phyloP scores from a whole-genome alignment of 2,797 vertebrate species.

The Threskiornis aethiopicus region DNA sequence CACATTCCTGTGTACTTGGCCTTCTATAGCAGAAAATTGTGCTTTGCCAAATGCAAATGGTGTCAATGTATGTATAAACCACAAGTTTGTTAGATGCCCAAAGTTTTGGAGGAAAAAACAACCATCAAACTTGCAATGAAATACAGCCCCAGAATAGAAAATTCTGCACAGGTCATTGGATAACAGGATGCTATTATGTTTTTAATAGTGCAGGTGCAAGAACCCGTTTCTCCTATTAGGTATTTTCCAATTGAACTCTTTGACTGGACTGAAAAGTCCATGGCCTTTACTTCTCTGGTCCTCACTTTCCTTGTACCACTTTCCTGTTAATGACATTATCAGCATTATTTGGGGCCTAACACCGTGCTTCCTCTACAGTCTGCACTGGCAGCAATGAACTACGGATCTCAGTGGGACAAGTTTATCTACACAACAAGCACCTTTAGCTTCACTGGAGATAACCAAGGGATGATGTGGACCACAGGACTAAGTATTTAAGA shows the following conservation, averaged over 20 bases:
- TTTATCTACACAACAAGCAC: neutral
- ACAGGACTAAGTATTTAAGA: neutral
- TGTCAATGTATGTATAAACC: neutral
- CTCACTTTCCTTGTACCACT: neutral
- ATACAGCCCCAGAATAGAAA: neutral
- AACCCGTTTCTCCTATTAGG: neutral
- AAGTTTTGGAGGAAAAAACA: neutral
- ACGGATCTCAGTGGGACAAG: neutral
- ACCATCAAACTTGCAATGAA: neutral
- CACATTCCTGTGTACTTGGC: slow-evolving; percentile 16
- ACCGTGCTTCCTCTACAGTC: neutral
- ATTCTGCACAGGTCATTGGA: neutral
- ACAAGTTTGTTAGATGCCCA: neutral
- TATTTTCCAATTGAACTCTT: neutral
- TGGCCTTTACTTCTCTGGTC: neutral
- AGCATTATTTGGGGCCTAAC: neutral
- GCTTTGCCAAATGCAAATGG: slow-evolving; percentile 14
- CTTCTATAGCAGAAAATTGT: neutral
- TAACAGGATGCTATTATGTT: neutral
- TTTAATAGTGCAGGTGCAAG: neutral
- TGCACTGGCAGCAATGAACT: neutral
- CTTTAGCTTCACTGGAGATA: neutral
- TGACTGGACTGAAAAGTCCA: neutral
- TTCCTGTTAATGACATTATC: neutral
- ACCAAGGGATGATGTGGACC: neutral